Conservation (phyloP, 2,113 vertebrate species). For the Petaurus breviceps region DNA sequence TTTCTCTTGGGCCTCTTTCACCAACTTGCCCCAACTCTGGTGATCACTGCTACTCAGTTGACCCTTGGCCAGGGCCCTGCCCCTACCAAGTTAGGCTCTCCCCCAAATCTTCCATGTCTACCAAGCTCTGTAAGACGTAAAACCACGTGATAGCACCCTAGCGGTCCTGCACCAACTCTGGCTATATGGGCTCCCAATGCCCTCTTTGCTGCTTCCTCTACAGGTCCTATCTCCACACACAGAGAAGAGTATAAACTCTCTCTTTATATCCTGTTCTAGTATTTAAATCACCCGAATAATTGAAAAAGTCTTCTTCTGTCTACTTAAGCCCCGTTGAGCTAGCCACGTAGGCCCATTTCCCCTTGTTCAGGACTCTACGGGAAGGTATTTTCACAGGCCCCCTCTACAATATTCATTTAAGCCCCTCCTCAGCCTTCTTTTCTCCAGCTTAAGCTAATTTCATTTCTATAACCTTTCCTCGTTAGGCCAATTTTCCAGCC, state of each 20-base stretch:
- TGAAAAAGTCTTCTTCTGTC: neutral
- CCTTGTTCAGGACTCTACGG: neutral
- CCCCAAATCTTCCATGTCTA: neutral
- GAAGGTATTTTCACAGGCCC: neutral
- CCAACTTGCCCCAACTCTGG: no score
- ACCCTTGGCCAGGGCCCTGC: neutral
- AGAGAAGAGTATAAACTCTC: neutral
- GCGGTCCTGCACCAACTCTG: neutral
- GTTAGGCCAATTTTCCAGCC: neutral
- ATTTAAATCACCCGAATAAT: neutral
- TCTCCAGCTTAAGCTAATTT: neutral
- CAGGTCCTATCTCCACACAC: neutral
- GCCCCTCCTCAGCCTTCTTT: neutral
- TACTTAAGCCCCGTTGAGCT: neutral
- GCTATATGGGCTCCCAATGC: neutral
- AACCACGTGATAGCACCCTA: no score
- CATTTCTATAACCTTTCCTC: neutral
- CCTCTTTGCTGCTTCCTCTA: neutral
- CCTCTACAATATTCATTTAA: neutral
- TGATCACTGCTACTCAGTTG: neutral
- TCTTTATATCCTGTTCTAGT: neutral
- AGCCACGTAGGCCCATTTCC: neutral
- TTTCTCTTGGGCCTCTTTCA: neutral
- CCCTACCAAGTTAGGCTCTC: neutral
- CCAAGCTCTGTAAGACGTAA: neutral